Conservation (phyloP, 2,797 vertebrate genomes). For the Parambassis ranga region DNA sequence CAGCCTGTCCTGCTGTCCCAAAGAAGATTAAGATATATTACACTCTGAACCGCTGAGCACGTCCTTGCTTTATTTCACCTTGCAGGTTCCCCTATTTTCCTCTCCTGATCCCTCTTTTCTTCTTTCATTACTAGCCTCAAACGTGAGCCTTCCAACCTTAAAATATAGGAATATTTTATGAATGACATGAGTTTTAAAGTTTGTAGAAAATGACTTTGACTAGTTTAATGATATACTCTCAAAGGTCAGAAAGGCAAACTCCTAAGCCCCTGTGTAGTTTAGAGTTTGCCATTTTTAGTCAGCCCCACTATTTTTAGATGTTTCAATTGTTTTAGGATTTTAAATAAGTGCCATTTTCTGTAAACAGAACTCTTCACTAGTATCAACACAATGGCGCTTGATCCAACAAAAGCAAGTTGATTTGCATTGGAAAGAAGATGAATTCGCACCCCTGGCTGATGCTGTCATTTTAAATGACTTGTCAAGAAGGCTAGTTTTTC, state of each 20-base stretch:
- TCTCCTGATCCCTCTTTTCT: conserved; percentile 12
- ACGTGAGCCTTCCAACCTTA: neutral
- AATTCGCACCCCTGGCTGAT: conserved; percentile 13
- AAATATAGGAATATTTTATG: conserved; percentile 10
- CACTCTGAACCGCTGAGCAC: conserved; percentile 28
- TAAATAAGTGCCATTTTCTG: neutral
- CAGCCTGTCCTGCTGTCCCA: conserved; percentile 12
- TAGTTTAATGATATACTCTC: neutral
- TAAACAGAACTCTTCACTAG: neutral
- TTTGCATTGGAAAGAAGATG: conserved; percentile 11
- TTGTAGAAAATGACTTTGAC: neutral
- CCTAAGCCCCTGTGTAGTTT: neutral
- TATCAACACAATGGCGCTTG: conserved; percentile 1
- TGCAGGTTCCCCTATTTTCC: conserved; percentile 3
- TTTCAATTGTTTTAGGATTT: neutral
- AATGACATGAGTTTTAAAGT: conserved; percentile 8
- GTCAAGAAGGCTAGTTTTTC: conserved; percentile 1
- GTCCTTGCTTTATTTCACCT: conserved; percentile 49
- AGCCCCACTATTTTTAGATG: neutral
- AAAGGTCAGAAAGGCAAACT: conserved; percentile 24
- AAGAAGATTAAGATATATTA: conserved; percentile 55
- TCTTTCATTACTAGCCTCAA: conserved; percentile 15
- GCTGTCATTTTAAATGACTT: conserved; percentile 23
- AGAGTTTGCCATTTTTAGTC: conserved; percentile 15
- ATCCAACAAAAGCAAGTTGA: conserved; percentile 15